Evolutionary conservation across 2,888 invertebrate species (phyloP).

Genomic region (Selenia dentaria): DNA sequence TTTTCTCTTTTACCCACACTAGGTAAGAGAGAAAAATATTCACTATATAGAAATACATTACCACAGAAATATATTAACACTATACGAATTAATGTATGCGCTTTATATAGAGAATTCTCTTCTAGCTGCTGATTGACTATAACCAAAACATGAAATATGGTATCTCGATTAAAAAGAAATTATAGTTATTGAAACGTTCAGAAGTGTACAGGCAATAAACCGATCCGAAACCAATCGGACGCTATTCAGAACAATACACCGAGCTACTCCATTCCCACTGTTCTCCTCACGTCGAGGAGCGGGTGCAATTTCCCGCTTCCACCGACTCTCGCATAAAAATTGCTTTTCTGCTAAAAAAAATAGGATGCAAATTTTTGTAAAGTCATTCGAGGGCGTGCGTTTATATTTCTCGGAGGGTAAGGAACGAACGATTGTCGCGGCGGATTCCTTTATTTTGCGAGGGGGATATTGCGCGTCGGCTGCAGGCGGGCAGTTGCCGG

Average conservation of each 20-base stretch:
- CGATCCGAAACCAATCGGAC: slow-evolving; percentile 68
- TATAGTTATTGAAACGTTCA: slow-evolving; percentile 37
- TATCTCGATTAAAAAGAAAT: too few relatives aligned
- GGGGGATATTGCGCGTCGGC: slow-evolving; percentile 83
- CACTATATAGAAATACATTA: too few relatives aligned
- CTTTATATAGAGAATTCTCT: too few relatives aligned
- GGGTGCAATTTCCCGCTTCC: slow-evolving; percentile 81
- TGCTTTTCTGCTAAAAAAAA: slow-evolving; percentile 81
- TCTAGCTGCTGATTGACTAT: too few relatives aligned
- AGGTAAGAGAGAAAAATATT: too few relatives aligned
- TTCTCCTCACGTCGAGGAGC: slow-evolving; percentile 65
- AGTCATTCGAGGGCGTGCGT: slow-evolving; percentile 82
- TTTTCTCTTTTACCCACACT: too few relatives aligned
- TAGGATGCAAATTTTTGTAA: slow-evolving; percentile 82
- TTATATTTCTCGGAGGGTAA: slow-evolving; percentile 82
- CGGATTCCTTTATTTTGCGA: slow-evolving; percentile 80
- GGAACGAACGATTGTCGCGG: slow-evolving; percentile 81
- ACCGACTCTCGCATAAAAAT: slow-evolving; percentile 80
- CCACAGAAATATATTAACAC: too few relatives aligned
- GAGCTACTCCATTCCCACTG: slow-evolving; percentile 69
- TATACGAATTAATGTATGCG: too few relatives aligned
- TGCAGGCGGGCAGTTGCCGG: slow-evolving; percentile 73
- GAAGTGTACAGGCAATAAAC: slow-evolving; percentile 66
- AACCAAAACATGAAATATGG: too few relatives aligned
- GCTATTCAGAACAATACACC: slow-evolving; percentile 64